Conservation (phyloP, 2,113 vertebrate species). For the Hemiscyllium ocellatum region DNA sequence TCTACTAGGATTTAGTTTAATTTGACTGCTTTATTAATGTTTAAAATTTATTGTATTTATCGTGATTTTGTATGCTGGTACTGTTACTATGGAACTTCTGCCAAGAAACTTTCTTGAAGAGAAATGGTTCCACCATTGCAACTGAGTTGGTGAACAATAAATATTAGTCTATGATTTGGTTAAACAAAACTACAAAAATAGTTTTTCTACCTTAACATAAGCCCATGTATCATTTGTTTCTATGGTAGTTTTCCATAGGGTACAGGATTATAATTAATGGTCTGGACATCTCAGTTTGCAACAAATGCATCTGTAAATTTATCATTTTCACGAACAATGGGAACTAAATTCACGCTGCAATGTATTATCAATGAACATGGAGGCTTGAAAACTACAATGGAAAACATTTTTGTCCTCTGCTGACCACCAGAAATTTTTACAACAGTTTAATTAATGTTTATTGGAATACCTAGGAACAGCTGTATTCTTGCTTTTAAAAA, state of each 20-base stretch:
- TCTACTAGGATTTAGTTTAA: background rate
- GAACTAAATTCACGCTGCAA: background rate
- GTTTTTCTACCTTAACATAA: background rate
- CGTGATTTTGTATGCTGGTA: background rate
- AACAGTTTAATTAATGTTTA: background rate
- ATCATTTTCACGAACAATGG: background rate
- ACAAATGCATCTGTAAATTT: background rate
- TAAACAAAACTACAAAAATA: background rate
- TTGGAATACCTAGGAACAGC: no score
- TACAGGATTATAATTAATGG: background rate
- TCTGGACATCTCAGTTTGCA: background rate
- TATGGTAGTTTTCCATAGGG: background rate
- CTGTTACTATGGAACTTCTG: background rate
- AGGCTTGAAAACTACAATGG: no score
- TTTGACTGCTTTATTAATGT: background rate
- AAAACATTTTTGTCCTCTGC: background rate
- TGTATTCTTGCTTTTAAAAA: background rate
- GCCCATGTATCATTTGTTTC: background rate
- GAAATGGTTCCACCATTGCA: background rate
- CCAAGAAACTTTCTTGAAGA: background rate
- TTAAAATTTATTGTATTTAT: background rate
- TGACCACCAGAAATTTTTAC: background rate
- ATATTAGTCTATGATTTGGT: background rate
- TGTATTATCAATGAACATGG: background rate
- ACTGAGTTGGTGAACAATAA: constrained; percentile 5